A percentile compares a stretch with the other conserved stretches of the same genome.
phyloP scores from a whole-genome alignment of 53 echinoderm and acorn worm species.

The Zoroaster sp. region DNA sequence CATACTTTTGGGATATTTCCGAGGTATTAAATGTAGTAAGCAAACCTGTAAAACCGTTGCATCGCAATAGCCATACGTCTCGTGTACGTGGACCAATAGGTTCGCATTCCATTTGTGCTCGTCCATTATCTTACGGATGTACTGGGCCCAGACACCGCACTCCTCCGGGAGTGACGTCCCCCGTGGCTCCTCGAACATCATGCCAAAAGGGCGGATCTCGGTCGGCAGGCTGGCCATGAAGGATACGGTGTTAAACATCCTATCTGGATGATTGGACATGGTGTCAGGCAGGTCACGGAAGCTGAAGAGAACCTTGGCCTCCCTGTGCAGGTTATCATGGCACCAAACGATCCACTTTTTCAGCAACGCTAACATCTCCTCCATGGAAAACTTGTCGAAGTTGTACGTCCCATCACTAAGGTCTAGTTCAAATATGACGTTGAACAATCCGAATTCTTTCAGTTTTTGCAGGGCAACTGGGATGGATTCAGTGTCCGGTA shows the following conservation, averaged over 20 bases:
- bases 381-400: constrained; percentile 53
- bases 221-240: constrained; percentile 49
- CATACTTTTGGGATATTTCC: not conserved
- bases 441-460: constrained; percentile 34
- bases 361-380: constrained; percentile 22
- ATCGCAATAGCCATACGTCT: constrained; percentile 64
- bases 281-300: constrained; percentile 56
- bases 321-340: constrained; percentile 20
- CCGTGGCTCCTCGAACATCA: constrained; percentile 56
- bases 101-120: constrained; percentile 62
- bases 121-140: constrained; percentile 67
- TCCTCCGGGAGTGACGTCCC: constrained; percentile 57
- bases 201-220: constrained; percentile 33
- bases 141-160: constrained; percentile 30
- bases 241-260: constrained; percentile 32
- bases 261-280: constrained; percentile 60
- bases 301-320: constrained; percentile 50
- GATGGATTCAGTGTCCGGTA: constrained; percentile 56
- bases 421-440: constrained; percentile 58
- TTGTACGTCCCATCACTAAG: constrained; percentile 50
- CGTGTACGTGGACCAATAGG: constrained; percentile 65
- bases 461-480: constrained; percentile 53
- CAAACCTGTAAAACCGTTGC: constrained; percentile 45
- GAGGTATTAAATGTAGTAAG: too few relatives aligned
- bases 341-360: constrained; percentile 56